phyloP scores from a whole-genome alignment of 2,888 invertebrate genomes.

The Luperina nickerlii region DNA sequence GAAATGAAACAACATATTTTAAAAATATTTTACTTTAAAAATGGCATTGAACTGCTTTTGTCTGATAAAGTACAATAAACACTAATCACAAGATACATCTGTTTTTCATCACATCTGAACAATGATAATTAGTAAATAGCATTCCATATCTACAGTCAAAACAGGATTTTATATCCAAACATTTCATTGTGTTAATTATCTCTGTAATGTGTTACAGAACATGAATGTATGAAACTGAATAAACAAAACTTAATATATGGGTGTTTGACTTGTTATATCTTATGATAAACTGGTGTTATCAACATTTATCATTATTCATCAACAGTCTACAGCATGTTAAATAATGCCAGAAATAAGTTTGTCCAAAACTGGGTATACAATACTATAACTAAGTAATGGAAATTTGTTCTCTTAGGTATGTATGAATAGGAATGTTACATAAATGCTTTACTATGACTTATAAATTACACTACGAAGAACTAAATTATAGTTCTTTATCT shows the following conservation, averaged over 20 bases:
- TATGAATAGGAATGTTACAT: conserved; percentile 56
- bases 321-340: background rate
- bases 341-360: background rate
- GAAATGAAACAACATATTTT: conserved; percentile 40
- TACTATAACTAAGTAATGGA: conserved; percentile 14
- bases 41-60: conserved; percentile 31
- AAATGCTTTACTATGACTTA: conserved; percentile 34
- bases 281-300: conserved; percentile 19
- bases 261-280: conserved; percentile 43
- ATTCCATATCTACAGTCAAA: conserved; percentile 48
- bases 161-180: conserved; percentile 43
- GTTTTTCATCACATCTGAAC: conserved; percentile 17
- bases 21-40: conserved; percentile 42
- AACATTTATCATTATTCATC: conserved; percentile 21
- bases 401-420: conserved; percentile 46
- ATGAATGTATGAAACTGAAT: conserved; percentile 78
- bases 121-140: conserved; percentile 34
- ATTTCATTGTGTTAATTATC: conserved; percentile 42
- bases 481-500: conserved; percentile 76
- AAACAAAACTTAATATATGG: conserved; percentile 47
- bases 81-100: conserved; percentile 27
- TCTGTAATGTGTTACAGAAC: conserved; percentile 43
- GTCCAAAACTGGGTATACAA: conserved; percentile 1
- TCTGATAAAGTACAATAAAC: conserved; percentile 44
- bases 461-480: conserved; percentile 31